Evolutionary conservation across 92 coral and sea anemone genomes (phyloP).

Genomic region (Palythoa grandis): DNA sequence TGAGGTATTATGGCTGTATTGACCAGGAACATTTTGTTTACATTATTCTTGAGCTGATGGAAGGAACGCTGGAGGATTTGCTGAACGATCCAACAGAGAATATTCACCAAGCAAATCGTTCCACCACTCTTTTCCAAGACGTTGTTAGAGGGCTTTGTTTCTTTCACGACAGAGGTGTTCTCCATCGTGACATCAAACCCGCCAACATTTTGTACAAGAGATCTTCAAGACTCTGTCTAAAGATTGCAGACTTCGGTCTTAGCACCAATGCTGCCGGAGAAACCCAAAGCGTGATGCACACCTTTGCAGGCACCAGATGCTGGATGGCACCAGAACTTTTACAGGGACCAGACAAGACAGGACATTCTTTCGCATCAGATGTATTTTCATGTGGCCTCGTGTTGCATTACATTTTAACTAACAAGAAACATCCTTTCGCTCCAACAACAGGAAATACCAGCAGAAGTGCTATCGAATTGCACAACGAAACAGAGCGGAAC

Average conservation of each 20-base stretch:
- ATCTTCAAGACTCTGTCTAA: slow-evolving; percentile 13
- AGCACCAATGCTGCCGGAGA: not conserved
- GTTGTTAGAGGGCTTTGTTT: slow-evolving; percentile 26
- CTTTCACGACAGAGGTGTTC: slow-evolving; percentile 23
- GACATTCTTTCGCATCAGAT: slow-evolving; percentile 23
- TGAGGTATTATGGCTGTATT: slow-evolving; percentile 7
- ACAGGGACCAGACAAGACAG: not conserved
- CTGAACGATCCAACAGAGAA: not conserved
- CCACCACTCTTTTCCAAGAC: slow-evolving; percentile 13
- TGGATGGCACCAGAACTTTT: slow-evolving; percentile 50
- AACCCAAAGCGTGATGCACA: slow-evolving; percentile 21
- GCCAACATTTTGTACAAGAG: slow-evolving; percentile 27
- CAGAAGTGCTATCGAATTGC: slow-evolving; percentile 18
- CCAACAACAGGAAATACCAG: not conserved
- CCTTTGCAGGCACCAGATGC: slow-evolving; percentile 37
- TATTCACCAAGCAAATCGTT: not conserved
- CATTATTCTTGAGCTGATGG: slow-evolving; percentile 36
- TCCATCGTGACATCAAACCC: slow-evolving; percentile 47
- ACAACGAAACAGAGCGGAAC: slow-evolving; percentile 35
- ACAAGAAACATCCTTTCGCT: slow-evolving; percentile 25
- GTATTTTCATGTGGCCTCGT: slow-evolving; percentile 39
- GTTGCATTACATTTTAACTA: slow-evolving; percentile 25
- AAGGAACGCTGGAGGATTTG: slow-evolving; percentile 19
- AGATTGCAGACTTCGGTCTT: slow-evolving; percentile 49
- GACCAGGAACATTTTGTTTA: not conserved